A percentile compares a stretch with the other conserved stretches of the same genome.
phyloP scores from a whole-genome alignment of 2,797 vertebrate genomes.

The Paramormyrops hopkinsi region DNA sequence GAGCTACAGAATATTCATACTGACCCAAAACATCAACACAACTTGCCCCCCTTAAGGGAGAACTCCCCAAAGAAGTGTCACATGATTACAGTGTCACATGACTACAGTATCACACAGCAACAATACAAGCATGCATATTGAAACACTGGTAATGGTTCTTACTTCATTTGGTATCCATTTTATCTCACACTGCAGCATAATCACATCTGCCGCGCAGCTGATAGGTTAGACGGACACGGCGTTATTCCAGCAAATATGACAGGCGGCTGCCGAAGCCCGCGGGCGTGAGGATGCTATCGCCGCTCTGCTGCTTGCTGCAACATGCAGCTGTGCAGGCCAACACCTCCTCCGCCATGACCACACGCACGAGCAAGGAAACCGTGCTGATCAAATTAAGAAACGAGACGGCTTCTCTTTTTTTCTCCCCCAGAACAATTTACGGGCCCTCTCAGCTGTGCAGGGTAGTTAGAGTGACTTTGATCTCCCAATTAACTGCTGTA shows the following conservation, averaged over 20 bases:
- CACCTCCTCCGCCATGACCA: background rate
- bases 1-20: background rate
- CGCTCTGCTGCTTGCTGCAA: background rate
- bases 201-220: background rate
- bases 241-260: background rate
- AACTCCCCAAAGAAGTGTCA: background rate
- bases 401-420: background rate
- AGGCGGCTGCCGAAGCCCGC: background rate
- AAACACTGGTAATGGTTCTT: background rate
- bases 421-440: background rate
- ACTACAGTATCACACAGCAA: background rate
- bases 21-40: background rate
- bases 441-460: constrained; percentile 20
- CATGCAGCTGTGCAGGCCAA: background rate
- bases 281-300: background rate
- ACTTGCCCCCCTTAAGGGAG: background rate
- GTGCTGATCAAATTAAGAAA: constrained; percentile 7
- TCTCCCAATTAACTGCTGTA: constrained; percentile 27
- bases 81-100: background rate
- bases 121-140: background rate
- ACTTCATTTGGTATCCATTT: background rate
- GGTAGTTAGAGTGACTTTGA: constrained; percentile 16
- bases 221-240: background rate
- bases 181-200: background rate
- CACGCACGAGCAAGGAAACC: constrained; percentile 4